Evolutionary conservation across 2,797 vertebrate genomes (phyloP).

Genomic region (Enteromius afrohamiltoni): DNA sequence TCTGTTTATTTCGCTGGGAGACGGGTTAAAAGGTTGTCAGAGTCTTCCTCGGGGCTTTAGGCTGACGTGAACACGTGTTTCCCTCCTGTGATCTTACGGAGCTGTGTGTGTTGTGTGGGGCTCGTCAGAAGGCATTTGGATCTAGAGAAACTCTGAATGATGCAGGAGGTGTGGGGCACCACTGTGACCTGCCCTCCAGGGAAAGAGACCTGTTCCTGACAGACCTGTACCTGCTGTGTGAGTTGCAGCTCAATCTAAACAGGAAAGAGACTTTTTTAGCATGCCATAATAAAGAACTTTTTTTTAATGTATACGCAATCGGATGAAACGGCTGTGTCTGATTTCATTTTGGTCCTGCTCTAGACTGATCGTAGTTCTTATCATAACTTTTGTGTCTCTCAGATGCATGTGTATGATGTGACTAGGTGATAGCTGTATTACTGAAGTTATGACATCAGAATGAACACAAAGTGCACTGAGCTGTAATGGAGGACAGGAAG

Average conservation of each 20-base stretch:
- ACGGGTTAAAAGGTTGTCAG: slow-evolving; percentile 87
- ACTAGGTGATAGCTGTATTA: not conserved
- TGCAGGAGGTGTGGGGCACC: slow-evolving; percentile 81
- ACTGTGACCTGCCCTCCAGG: not conserved
- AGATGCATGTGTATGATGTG: not conserved
- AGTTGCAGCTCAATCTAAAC: not conserved
- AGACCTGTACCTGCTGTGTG: slow-evolving; percentile 3
- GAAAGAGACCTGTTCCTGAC: slow-evolving; percentile 6
- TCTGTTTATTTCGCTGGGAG: slow-evolving; percentile 50
- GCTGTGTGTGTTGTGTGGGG: slow-evolving; percentile 83
- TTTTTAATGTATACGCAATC: not conserved
- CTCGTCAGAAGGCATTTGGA: slow-evolving; percentile 88
- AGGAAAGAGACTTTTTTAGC: not conserved
- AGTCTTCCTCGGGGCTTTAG: slow-evolving; percentile 79
- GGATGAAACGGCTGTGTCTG: not conserved
- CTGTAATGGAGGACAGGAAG: slow-evolving; percentile 29
- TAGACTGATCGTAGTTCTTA: not conserved
- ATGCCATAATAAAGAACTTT: not conserved
- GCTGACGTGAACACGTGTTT: slow-evolving; percentile 95
- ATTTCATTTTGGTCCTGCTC: not conserved
- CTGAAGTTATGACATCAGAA: not conserved
- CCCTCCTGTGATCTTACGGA: slow-evolving; percentile 88
- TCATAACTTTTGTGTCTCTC: not conserved
- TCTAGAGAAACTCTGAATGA: slow-evolving; percentile 82
- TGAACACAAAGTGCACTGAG: slow-evolving; percentile 67